Evolutionary conservation across 2,113 vertebrate genomes (phyloP).

Genomic region (Ranitomeya variabilis): DNA sequence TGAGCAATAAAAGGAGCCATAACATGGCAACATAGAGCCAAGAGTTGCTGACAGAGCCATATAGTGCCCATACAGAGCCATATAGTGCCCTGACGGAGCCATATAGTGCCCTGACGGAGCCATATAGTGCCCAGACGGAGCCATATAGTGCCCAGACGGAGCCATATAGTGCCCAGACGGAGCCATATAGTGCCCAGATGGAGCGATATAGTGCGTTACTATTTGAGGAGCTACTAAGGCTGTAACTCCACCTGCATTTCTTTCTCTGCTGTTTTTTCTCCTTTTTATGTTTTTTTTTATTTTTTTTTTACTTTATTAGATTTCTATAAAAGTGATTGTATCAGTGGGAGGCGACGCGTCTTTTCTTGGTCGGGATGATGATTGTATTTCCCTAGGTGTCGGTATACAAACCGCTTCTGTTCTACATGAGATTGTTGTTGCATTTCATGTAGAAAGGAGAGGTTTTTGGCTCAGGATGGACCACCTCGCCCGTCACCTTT

Average conservation of each 20-base stretch:
- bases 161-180: not conserved
- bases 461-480: not conserved
- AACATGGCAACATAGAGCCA: too few species aligned
- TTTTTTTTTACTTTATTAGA: not conserved
- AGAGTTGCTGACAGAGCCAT: too few species aligned
- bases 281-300: not conserved
- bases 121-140: not conserved
- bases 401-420: not conserved
- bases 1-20: too few species aligned
- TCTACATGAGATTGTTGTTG: not conserved
- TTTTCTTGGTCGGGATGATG: not conserved
- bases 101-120: not conserved
- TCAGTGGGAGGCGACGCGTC: not conserved
- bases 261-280: too few species aligned
- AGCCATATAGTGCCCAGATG: not conserved
- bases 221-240: too few species aligned
- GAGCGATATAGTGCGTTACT: not conserved
- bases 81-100: too few species aligned
- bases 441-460: not conserved
- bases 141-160: not conserved
- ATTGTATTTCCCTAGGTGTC: not conserved
- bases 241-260: too few species aligned
- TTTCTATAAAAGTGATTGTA: not conserved
- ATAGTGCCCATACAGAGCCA: too few species aligned
- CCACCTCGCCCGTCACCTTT: not conserved